phyloP scores from a whole-genome alignment of 1,140 invertebrate genomes.

The Aethina tumida region DNA sequence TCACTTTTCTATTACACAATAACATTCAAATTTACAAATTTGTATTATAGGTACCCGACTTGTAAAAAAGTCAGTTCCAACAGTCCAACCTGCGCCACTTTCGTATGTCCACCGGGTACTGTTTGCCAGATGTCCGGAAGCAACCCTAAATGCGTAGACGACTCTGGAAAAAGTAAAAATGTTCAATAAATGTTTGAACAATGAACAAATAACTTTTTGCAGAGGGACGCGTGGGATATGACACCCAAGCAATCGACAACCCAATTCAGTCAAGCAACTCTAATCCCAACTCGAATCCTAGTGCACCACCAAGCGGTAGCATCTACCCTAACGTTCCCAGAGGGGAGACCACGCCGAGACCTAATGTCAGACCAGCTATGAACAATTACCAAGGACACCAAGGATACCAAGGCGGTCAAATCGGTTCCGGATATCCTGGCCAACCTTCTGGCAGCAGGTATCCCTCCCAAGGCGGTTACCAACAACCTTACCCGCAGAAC shows the following conservation, averaged over 20 bases:
- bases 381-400: neutral
- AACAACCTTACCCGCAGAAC: constrained; percentile 1
- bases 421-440: constrained; percentile 14
- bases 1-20: no score
- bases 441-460: constrained; percentile 8
- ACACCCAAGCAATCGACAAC: constrained; percentile 2
- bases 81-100: no score
- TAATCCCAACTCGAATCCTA: no score
- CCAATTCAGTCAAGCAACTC: neutral
- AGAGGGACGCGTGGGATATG: constrained; percentile 8
- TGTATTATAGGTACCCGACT: no score
- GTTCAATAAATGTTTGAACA: no score
- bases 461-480: constrained; percentile 9
- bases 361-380: constrained; percentile 3
- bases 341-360: constrained; percentile 10
- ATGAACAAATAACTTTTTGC: no score
- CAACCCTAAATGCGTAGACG: no score
- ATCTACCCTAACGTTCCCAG: constrained; percentile 5
- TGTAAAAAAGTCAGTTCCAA: no score
- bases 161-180: no score
- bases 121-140: no score
- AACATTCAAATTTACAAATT: no score
- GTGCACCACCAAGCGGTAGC: neutral
- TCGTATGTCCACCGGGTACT: no score
- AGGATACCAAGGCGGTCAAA: constrained; percentile 8